These are phyloP conservation scores for Corbicula japonica DNA, from an alignment of 2,888 invertebrate species.

Conservation along the genomic window DNA sequence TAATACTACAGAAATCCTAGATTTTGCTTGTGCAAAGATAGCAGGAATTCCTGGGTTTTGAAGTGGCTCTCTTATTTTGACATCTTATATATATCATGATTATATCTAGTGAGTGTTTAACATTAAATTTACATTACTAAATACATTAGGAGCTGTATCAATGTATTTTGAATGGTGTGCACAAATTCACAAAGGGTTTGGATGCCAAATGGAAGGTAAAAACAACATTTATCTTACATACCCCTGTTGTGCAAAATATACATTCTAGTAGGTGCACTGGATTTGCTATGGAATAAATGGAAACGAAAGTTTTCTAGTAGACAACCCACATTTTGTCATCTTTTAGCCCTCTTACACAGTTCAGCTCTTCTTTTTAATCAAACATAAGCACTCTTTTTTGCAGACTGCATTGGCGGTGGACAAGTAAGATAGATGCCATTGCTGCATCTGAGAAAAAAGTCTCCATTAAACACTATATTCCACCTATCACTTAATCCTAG, in stretches of 20 bases:
- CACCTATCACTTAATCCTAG: too few species aligned
- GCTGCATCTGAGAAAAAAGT: too few species aligned
- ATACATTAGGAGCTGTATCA: slow-evolving; percentile 65
- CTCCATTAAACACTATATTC: too few species aligned
- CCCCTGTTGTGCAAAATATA: slow-evolving; percentile 42
- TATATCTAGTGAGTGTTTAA: slow-evolving; percentile 68
- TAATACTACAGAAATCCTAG: slow-evolving; percentile 5
- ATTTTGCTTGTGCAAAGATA: slow-evolving; percentile 10
- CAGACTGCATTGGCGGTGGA: too few species aligned
- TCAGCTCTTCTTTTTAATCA: too few species aligned
- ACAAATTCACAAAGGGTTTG: slow-evolving; percentile 21
- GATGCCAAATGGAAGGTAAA: slow-evolving; percentile 26
- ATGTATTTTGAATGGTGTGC: slow-evolving; percentile 61
- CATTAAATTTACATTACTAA: slow-evolving; percentile 73
- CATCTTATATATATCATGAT: slow-evolving; percentile 66
- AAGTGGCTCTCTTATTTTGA: slow-evolving; percentile 50
- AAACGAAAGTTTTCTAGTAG: too few species aligned
- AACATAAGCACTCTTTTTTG: too few species aligned
- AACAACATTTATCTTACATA: slow-evolving; percentile 37
- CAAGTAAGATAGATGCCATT: too few species aligned
- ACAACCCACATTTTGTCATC: too few species aligned
- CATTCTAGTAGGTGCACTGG: too few species aligned
- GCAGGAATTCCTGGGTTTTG: slow-evolving; percentile 25
- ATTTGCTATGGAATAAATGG: too few species aligned
- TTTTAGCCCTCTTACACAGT: too few species aligned